Evolutionary conservation across 2,113 vertebrate species (phyloP).

Genomic region (Condylura cristata): DNA sequence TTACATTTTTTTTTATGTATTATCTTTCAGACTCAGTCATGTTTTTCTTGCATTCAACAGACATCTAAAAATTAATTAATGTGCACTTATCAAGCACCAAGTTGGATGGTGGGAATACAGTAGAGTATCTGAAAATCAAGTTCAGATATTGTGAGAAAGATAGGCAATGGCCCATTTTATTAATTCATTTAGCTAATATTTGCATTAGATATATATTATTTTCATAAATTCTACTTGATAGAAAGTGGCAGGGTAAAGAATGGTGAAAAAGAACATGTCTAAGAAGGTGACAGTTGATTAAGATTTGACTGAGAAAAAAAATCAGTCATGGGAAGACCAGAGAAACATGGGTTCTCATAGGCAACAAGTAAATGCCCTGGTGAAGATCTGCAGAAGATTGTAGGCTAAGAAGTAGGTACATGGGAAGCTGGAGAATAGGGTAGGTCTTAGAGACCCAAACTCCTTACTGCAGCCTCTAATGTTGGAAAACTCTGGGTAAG

Average conservation of each 20-base stretch:
- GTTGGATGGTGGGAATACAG: background rate
- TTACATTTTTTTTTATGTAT: background rate
- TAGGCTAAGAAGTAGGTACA: background rate
- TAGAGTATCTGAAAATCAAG: background rate
- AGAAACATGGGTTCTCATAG: background rate
- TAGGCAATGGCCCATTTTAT: background rate
- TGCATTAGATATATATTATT: background rate
- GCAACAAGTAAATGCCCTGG: background rate
- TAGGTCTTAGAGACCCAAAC: background rate
- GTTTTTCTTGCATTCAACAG: constrained; percentile 36
- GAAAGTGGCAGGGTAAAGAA: background rate
- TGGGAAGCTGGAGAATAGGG: background rate
- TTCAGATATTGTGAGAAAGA: constrained; percentile 20
- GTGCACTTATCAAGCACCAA: background rate
- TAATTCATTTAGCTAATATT: background rate
- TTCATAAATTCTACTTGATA: background rate
- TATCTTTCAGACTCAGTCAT: constrained; percentile 2
- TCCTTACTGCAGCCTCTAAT: no score
- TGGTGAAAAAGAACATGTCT: background rate
- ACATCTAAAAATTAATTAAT: background rate
- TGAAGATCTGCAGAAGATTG: background rate
- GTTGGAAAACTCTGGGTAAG: background rate
- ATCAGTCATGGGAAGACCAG: background rate
- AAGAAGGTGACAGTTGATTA: background rate
- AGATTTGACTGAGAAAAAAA: background rate